phyloP scores from a whole-genome alignment of 2,888 invertebrate species.

The Camptogramma bilineatum region DNA sequence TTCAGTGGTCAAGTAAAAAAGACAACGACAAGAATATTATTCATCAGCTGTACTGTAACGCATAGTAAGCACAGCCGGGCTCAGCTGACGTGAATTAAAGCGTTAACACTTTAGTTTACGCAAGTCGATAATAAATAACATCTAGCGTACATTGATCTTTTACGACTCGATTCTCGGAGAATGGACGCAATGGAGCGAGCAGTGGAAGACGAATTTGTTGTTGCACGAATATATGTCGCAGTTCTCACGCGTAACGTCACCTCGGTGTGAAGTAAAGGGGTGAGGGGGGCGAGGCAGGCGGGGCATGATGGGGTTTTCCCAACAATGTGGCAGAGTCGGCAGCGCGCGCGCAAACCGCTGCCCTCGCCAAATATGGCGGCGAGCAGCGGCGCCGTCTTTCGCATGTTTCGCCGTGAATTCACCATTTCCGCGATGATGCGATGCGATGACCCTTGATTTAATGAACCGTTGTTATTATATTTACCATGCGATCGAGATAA shows the following conservation, averaged over 20 bases:
- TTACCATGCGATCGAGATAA: not conserved
- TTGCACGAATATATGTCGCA: slow-evolving; percentile 26
- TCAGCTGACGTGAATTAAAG: slow-evolving; percentile 27
- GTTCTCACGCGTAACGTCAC: slow-evolving; percentile 39
- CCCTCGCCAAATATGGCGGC: slow-evolving; percentile 71
- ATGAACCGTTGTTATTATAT: slow-evolving; percentile 5
- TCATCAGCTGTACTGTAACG: slow-evolving; percentile 29
- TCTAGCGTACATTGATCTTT: slow-evolving; percentile 21
- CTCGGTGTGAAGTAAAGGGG: slow-evolving; percentile 27
- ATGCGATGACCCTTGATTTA: slow-evolving; percentile 10
- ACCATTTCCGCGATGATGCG: slow-evolving; percentile 55
- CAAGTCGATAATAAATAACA: slow-evolving; percentile 9
- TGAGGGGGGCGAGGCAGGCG: slow-evolving; percentile 40
- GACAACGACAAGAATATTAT: slow-evolving; percentile 17
- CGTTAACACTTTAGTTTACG: slow-evolving; percentile 15
- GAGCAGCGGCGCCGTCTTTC: slow-evolving; percentile 25
- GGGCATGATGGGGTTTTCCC: slow-evolving; percentile 78
- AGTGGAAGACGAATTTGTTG: slow-evolving; percentile 28
- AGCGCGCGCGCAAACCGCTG: slow-evolving; percentile 57
- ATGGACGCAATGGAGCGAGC: slow-evolving; percentile 17
- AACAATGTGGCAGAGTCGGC: slow-evolving; percentile 66
- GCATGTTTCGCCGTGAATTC: slow-evolving; percentile 49
- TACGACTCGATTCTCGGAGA: slow-evolving; percentile 10
- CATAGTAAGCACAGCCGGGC: slow-evolving; percentile 31
- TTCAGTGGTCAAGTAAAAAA: slow-evolving; percentile 5